phyloP scores from a whole-genome alignment of 2,797 vertebrate genomes.

The Eurystomus glaucurus region DNA sequence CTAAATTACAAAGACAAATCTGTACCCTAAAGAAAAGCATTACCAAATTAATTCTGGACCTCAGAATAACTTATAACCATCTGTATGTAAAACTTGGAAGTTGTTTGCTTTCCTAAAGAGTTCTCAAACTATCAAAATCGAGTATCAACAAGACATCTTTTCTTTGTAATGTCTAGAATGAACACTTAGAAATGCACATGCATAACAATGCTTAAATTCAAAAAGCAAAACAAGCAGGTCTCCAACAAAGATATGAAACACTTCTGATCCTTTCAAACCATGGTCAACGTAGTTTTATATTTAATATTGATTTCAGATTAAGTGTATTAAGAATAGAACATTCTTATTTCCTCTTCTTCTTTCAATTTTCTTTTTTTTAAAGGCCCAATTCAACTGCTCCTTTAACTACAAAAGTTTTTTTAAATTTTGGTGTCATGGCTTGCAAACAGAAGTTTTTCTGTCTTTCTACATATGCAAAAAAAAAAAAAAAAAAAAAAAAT shows the following conservation, averaged over 20 bases:
- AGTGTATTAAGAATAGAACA: background rate
- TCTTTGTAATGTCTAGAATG: constrained; percentile 7
- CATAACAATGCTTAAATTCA: constrained; percentile 55
- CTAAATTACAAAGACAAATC: background rate
- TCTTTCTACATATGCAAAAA: constrained; percentile 77
- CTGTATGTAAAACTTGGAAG: background rate
- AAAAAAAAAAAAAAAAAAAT: constrained; percentile 49
- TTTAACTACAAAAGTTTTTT: constrained; percentile 33
- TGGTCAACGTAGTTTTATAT: constrained; percentile 46
- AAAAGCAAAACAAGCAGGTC: constrained; percentile 79
- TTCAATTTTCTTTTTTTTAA: background rate
- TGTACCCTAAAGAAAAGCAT: background rate
- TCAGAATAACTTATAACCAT: background rate
- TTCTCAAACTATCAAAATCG: background rate
- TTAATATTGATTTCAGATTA: constrained; percentile 36
- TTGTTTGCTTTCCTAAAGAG: background rate
- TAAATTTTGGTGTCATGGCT: constrained; percentile 78
- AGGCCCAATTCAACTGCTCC: background rate
- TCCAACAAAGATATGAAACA: constrained; percentile 68
- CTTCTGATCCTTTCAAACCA: constrained; percentile 83
- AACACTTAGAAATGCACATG: constrained; percentile 83
- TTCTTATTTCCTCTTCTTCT: too few relatives aligned
- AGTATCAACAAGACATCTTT: background rate
- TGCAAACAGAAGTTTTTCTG: constrained; percentile 80
- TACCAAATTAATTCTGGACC: background rate